phyloP scores from a whole-genome alignment of 1,140 invertebrate genomes.

The Trachelipus rathkii region DNA sequence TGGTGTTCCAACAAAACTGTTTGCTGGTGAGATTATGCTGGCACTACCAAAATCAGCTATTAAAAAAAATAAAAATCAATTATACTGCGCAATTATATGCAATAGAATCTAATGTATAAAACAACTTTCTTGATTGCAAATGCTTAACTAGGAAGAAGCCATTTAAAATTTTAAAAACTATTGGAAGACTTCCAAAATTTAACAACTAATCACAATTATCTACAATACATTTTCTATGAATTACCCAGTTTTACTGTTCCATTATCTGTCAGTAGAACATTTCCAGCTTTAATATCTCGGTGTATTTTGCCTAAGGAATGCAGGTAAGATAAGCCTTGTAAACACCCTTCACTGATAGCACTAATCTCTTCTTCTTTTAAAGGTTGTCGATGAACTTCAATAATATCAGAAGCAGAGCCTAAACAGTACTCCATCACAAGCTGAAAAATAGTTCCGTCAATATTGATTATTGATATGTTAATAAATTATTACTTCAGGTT shows the following conservation, averaged over 20 bases:
- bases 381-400: constrained; percentile 97
- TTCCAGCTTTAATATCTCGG: constrained; percentile 94
- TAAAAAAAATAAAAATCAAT: too few species aligned
- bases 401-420: constrained; percentile 98
- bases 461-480: too few species aligned
- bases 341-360: constrained; percentile 93
- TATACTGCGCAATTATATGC: too few species aligned
- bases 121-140: too few species aligned
- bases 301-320: constrained; percentile 92
- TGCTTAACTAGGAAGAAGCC: too few species aligned
- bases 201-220: too few species aligned
- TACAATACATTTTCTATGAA: constrained; percentile 14
- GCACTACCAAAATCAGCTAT: constrained; percentile 96
- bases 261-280: constrained; percentile 97
- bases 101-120: too few species aligned
- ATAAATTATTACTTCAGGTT: too few species aligned
- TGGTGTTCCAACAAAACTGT: constrained; percentile 99
- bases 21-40: constrained; percentile 94
- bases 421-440: constrained; percentile 99
- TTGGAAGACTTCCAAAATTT: too few species aligned
- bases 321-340: constrained; percentile 88
- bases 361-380: constrained; percentile 95
- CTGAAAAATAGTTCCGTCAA: constrained; percentile 50
- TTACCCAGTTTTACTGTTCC: constrained; percentile 89
- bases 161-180: too few species aligned